Evolutionary conservation across 2,113 vertebrate genomes (phyloP).

Genomic region (Sceloporus tristichus): DNA sequence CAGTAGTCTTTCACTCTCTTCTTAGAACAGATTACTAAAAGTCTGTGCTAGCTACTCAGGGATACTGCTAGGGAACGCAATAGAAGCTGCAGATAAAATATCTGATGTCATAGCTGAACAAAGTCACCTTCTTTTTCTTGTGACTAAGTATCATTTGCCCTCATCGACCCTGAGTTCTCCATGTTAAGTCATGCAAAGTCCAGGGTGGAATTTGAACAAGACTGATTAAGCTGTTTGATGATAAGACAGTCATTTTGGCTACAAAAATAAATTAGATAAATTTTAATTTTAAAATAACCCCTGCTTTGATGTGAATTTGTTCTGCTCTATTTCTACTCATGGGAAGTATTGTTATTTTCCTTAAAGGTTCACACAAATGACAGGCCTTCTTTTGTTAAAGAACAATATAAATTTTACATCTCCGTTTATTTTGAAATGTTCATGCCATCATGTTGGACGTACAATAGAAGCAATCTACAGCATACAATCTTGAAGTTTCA

Average conservation of each 20-base stretch:
- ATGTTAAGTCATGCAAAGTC: conserved; percentile 55
- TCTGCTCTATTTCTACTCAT: conserved; percentile 16
- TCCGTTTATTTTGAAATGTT: conserved; percentile 25
- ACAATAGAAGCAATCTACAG: background rate
- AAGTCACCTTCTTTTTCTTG: conserved; percentile 69
- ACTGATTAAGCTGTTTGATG: conserved; percentile 32
- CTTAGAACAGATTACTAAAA: conserved; percentile 47
- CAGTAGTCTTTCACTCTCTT: conserved; percentile 15
- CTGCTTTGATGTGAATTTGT: conserved; percentile 20
- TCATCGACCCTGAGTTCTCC: conserved; percentile 35
- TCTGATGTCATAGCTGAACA: conserved; percentile 45
- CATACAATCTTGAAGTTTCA: background rate
- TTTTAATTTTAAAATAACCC: background rate
- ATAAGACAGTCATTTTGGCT: conserved; percentile 10
- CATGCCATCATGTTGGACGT: conserved; percentile 11
- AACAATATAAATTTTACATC: background rate
- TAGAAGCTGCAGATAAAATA: conserved; percentile 44
- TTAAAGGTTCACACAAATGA: conserved; percentile 29
- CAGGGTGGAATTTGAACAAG: conserved; percentile 41
- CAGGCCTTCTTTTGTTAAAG: conserved; percentile 18
- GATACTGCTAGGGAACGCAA: conserved; percentile 2
- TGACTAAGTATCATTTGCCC: conserved; percentile 58
- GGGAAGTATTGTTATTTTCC: conserved; percentile 3
- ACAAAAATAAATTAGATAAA: background rate
- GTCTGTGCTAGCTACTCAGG: conserved; percentile 17